Evolutionary conservation across 2,888 invertebrate genomes (phyloP), one percentile per base, ranked within the genome.

Genomic region (Apodemia duryi): DNA sequence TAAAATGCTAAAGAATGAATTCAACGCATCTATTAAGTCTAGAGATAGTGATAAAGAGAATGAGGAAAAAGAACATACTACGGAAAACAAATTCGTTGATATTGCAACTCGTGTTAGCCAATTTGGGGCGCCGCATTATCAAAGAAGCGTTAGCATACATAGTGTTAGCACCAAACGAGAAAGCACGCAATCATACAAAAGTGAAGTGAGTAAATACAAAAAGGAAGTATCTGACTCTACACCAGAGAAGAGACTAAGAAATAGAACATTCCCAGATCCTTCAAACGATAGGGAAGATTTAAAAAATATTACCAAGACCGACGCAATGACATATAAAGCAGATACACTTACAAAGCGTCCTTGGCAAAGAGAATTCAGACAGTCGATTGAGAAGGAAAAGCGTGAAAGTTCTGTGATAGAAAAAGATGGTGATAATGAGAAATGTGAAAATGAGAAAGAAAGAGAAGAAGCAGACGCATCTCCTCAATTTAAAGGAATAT

Each of bases 1-100:
- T 65, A 85, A 91, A 72, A 75, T 83, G 67, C 74, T 85, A 0
- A 92, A 90, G 72, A 89, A 91, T 66, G 88, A 91, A 75, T 92
- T 90, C 64, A 93, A 93, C 68, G 91, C 92, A 41, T 92, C 91
- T 4, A 92, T 91, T 3, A 93, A 93, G 78, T 93, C 93, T 62
- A 86, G 95, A 64, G 95, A 95, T 73, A 95, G 95, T 75, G 95
- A 95, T 75, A 95, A 96, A 78, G 95, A 95, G 79, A 95, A 95
- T 75, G 94, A 93, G 67, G 89, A 90, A 63, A 82, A 79, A 67
- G 80, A 81, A 43, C 76, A 83, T 63, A 82, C 78, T 49, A 82
- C 83, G 49, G 88, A 88, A 21, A 88, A 86, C 67, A 84, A 85
- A 72, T 71, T 85, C n/a, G 86, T 90, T 0, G 88, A 88, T 70